These are phyloP conservation scores for Wiebesia pumilae DNA, from an alignment of 1,140 invertebrate genomes.

Conservation along the genomic window DNA sequence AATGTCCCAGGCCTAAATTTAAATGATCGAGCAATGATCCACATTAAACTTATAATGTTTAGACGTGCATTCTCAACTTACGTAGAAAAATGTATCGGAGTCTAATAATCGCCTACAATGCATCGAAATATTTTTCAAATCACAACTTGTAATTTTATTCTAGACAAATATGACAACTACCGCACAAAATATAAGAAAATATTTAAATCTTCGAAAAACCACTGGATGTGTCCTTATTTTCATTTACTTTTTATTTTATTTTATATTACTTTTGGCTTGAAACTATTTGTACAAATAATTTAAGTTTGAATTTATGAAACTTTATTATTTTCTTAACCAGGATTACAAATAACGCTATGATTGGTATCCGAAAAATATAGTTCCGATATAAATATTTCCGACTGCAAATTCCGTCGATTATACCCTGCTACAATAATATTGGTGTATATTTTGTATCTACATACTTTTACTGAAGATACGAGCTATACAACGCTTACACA, in stretches of 20 bases:
- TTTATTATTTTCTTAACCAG: background rate
- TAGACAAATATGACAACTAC: conserved; percentile 5
- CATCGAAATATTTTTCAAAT: conserved; percentile 2
- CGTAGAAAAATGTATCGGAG: background rate
- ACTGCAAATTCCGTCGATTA: conserved; percentile 40
- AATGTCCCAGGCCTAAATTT: background rate
- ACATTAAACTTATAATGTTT: background rate
- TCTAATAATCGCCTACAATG: background rate
- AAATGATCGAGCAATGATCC: background rate
- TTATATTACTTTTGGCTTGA: conserved; percentile 36
- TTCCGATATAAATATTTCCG: conserved; percentile 49
- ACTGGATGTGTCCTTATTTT: background rate
- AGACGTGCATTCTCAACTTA: background rate
- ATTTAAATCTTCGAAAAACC: conserved; percentile 18
- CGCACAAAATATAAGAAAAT: conserved; percentile 19
- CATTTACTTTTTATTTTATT: background rate
- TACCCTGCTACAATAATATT: conserved; percentile 51
- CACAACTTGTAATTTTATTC: conserved; percentile 16
- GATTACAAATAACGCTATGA: conserved; percentile 35
- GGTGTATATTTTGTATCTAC: conserved; percentile 47
- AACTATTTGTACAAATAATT: conserved; percentile 44
- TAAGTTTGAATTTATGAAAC: conserved; percentile 29
- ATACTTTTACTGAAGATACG: conserved; percentile 25
- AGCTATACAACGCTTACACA: conserved; percentile 33
- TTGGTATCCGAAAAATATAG: conserved; percentile 48